These are phyloP conservation scores for Drosophila sp. DNA, from an alignment of 1,140 invertebrate genomes.

Conservation along the genomic window DNA sequence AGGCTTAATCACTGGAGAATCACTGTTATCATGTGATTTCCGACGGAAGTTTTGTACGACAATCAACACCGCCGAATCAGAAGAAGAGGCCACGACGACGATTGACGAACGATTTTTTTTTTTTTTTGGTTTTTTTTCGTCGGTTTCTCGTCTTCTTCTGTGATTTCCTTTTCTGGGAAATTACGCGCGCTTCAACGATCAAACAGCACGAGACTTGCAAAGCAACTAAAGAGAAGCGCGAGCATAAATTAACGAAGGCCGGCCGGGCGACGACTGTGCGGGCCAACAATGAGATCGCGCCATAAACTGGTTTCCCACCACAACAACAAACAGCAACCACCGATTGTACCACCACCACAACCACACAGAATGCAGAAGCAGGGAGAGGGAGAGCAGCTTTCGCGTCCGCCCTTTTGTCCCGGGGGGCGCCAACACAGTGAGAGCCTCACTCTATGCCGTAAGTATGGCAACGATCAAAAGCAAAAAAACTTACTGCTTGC, in stretches of 20 bases:
- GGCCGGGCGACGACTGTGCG: constrained; percentile 61
- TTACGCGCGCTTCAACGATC: constrained; percentile 75
- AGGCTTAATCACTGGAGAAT: too few species aligned
- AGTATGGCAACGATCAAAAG: constrained; percentile 78
- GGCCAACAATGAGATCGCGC: constrained; percentile 70
- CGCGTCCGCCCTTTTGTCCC: constrained; percentile 66
- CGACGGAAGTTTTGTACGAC: too few species aligned
- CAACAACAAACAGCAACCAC: background rate
- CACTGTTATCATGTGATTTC: too few species aligned
- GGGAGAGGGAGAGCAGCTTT: constrained; percentile 62
- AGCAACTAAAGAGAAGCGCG: constrained; percentile 77
- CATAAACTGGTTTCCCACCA: constrained; percentile 65
- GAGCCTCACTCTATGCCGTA: constrained; percentile 19
- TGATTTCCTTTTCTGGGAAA: constrained; percentile 70
- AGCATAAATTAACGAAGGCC: constrained; percentile 82
- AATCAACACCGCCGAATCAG: too few species aligned
- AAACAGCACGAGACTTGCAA: constrained; percentile 82
- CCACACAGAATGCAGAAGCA: background rate
- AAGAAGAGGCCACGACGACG: background rate
- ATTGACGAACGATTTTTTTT: background rate
- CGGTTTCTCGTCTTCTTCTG: constrained; percentile 4
- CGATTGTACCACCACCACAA: constrained; percentile 28
- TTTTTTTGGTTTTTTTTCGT: background rate
- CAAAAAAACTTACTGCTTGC: constrained; percentile 22
- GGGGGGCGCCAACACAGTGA: constrained; percentile 49